Percentiles rank a stretch among this genome's conserved stretches.
Conservation (phyloP, 2,888 invertebrate species). For the Lymantria monacha region DNA sequence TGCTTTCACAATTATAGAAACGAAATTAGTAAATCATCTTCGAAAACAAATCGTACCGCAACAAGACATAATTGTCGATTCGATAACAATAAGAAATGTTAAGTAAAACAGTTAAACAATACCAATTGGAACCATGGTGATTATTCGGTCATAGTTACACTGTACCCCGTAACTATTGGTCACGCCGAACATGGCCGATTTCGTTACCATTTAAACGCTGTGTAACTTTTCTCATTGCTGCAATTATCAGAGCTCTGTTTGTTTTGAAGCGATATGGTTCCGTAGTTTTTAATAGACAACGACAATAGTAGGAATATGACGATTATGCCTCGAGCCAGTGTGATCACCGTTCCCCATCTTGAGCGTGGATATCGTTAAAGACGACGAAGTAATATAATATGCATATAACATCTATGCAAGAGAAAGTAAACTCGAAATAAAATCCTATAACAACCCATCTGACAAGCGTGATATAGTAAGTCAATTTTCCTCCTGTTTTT, state of each 20-base stretch:
- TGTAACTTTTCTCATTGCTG: neutral
- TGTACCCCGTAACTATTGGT: slow-evolving; percentile 14
- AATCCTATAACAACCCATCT: too few relatives aligned
- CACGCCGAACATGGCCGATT: slow-evolving; percentile 8
- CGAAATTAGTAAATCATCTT: neutral
- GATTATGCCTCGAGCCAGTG: too few relatives aligned
- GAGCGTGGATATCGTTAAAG: too few relatives aligned
- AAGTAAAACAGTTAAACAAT: slow-evolving; percentile 1
- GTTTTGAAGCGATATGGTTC: neutral
- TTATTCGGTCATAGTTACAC: slow-evolving; percentile 24
- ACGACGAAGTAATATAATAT: too few relatives aligned
- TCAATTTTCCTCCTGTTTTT: too few relatives aligned
- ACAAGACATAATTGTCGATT: neutral
- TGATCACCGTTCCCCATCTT: too few relatives aligned
- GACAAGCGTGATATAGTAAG: too few relatives aligned
- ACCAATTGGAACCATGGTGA: slow-evolving; percentile 15
- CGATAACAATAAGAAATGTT: neutral
- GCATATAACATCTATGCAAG: too few relatives aligned
- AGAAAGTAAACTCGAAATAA: too few relatives aligned
- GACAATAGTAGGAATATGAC: too few relatives aligned
- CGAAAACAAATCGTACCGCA: neutral
- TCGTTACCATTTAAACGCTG: neutral
- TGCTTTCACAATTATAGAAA: too few relatives aligned
- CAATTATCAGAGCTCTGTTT: neutral
- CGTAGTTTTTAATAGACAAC: neutral